Percentiles rank a stretch among this genome's conserved stretches.
These are phyloP conservation scores for Zaprionus davidi DNA, from an alignment of 1,140 invertebrate species.

Conservation along the genomic window DNA sequence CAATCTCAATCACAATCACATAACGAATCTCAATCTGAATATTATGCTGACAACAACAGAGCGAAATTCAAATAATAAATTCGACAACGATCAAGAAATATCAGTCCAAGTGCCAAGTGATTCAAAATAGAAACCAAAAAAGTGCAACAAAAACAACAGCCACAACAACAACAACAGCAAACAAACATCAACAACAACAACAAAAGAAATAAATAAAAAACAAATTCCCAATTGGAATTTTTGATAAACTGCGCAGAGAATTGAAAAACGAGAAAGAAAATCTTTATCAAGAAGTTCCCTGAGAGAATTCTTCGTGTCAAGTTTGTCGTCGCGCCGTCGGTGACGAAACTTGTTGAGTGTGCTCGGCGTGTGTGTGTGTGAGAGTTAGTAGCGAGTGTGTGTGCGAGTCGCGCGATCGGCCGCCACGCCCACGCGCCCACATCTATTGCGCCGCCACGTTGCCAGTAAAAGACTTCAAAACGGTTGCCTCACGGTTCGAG, in stretches of 20 bases:
- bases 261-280: slow-evolving; percentile 10
- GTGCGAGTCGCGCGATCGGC: slow-evolving; percentile 24
- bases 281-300: background rate
- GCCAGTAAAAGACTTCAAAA: slow-evolving; percentile 83
- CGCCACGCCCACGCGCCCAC: slow-evolving; percentile 32
- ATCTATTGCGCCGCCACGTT: slow-evolving; percentile 72
- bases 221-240: background rate
- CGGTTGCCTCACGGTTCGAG: slow-evolving; percentile 84
- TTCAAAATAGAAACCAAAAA: slow-evolving; percentile 26
- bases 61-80: slow-evolving; percentile 21
- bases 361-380: background rate
- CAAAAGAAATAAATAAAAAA: background rate
- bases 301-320: slow-evolving; percentile 5
- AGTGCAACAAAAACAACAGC: slow-evolving; percentile 18
- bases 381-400: slow-evolving; percentile 1
- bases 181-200: background rate
- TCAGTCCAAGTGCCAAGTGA: slow-evolving; percentile 65
- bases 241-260: slow-evolving; percentile 40
- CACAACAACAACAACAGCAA: slow-evolving; percentile 12
- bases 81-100: slow-evolving; percentile 21
- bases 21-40: slow-evolving; percentile 28
- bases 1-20: background rate
- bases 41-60: slow-evolving; percentile 1
- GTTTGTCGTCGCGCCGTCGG: slow-evolving; percentile 40
- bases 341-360: slow-evolving; percentile 37